Evolutionary conservation across 2,888 invertebrate genomes (phyloP), one percentile per base, ranked within the genome.

Genomic region (Synanthedon tipuliformis): DNA sequence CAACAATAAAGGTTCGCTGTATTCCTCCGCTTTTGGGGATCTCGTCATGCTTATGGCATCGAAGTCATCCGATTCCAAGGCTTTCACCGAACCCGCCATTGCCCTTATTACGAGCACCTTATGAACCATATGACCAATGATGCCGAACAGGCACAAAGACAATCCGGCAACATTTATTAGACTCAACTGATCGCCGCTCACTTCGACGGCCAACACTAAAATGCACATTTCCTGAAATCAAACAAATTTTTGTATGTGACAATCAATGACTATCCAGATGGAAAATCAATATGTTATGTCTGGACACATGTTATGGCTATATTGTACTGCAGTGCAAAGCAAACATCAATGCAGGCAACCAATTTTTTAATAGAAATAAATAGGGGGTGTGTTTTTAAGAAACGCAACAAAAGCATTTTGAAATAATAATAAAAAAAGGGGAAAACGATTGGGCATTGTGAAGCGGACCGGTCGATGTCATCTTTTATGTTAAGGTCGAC

Each of bases 151-250:
- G 71, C 98, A 99, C 53, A 98, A 86, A 8, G 93, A 79, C 56
- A 99, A 85, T 0, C 99, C 99, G 5, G 94, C 79, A 27, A 93
- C 90, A 84, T 99, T 99, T 53, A 97, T 82, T 3, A 88, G 71
- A 55, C 93, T 94, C 71, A 99, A 89, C 68, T 91, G 89, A 73
- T 99, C 98, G 8, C 95, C 95, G 67, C 95, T 95, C 64, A 94
- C 91, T 68, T 92, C 90, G 52, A 96, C 94, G 1, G 98, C 99
- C 63, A 99, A 82, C 50, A 93, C 91, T 63, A 99, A 87, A 58
- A 96, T 97, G 71, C 94, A 93, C 71, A 98, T 92, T 89, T 99
- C 99, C 97, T 98, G 81, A 12, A 89, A 89, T 60, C 52, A 53
- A 8, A 34, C 34, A 34, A 34, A 10, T 10, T 34, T 34, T 34